These are phyloP conservation scores for Autographa gamma DNA, from an alignment of 2,888 invertebrate species.

Conservation along the genomic window DNA sequence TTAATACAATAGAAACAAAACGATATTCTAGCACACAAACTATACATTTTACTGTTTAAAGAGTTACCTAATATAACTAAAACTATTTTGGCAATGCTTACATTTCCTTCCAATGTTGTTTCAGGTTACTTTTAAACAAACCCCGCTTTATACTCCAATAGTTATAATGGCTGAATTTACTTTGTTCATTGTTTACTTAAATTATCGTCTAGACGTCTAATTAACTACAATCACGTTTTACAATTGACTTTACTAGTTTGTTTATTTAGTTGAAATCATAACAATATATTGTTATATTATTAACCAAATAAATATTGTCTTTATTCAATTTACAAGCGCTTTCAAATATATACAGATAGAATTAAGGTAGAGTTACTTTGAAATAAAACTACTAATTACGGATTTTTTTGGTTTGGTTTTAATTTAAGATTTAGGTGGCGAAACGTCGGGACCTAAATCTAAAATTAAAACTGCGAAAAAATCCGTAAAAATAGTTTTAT, in stretches of 20 bases:
- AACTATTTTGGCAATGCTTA: conserved; percentile 28
- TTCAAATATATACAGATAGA: neutral
- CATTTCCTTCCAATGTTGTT: conserved; percentile 28
- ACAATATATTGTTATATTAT: neutral
- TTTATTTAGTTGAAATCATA: neutral
- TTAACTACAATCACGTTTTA: conserved; percentile 14
- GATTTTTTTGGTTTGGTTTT: no score
- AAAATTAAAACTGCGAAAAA: no score
- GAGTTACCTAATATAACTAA: conserved; percentile 10
- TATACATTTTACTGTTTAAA: conserved; percentile 7
- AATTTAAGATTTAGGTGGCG: no score
- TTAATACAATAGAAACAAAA: neutral
- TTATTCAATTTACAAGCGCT: neutral
- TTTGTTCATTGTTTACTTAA: conserved; percentile 13
- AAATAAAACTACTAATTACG: no score
- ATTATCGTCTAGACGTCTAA: conserved; percentile 30
- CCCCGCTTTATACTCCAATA: conserved; percentile 19
- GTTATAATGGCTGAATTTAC: conserved; percentile 19
- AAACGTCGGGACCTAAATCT: no score
- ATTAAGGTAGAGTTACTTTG: no score
- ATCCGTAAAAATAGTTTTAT: no score
- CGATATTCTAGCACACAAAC: neutral
- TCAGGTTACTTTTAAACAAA: conserved; percentile 26
- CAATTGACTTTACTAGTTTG: no score
- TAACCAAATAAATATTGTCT: neutral